Percentiles rank a stretch among this genome's conserved stretches.
Evolutionary conservation across 92 coral and sea anemone genomes (phyloP).

Genomic region (Phenganax subtilis): DNA sequence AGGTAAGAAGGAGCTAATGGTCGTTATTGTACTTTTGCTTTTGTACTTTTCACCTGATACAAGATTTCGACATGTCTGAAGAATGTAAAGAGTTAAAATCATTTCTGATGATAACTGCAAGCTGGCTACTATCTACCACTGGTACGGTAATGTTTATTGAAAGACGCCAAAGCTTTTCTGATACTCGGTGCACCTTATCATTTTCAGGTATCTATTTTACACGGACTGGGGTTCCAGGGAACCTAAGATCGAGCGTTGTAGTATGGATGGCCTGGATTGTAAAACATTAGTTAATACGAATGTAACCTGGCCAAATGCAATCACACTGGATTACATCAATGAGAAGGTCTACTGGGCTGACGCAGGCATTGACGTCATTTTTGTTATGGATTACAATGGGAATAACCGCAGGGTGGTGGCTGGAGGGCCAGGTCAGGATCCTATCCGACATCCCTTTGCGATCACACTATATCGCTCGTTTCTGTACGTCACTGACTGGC

Average conservation of each 20-base stretch:
- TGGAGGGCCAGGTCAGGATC: conserved; percentile 48
- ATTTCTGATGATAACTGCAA: no score
- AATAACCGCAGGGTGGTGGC: conserved; percentile 49
- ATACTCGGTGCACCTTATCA: neutral
- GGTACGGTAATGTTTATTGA: no score
- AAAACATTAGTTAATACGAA: conserved; percentile 43
- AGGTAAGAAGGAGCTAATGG: neutral
- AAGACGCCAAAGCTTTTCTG: no score
- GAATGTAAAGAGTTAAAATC: no score
- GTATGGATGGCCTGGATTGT: conserved; percentile 80
- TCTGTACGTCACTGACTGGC: conserved; percentile 85
- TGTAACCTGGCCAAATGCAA: conserved; percentile 72
- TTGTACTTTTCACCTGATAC: no score
- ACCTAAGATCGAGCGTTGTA: conserved; percentile 73
- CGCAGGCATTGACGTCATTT: conserved; percentile 58
- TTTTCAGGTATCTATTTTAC: conserved; percentile 76
- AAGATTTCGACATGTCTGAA: no score
- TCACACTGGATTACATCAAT: conserved; percentile 77
- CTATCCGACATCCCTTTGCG: conserved; percentile 80
- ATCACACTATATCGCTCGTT: conserved; percentile 63
- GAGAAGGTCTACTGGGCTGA: conserved; percentile 84
- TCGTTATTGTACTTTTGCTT: no score
- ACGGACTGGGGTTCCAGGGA: conserved; percentile 73
- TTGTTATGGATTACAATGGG: conserved; percentile 68
- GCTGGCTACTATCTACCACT: no score